Percentiles rank a stretch among this genome's conserved stretches.
Evolutionary conservation across 2,113 vertebrate genomes (phyloP).

Genomic region (Myodes glareolus): DNA sequence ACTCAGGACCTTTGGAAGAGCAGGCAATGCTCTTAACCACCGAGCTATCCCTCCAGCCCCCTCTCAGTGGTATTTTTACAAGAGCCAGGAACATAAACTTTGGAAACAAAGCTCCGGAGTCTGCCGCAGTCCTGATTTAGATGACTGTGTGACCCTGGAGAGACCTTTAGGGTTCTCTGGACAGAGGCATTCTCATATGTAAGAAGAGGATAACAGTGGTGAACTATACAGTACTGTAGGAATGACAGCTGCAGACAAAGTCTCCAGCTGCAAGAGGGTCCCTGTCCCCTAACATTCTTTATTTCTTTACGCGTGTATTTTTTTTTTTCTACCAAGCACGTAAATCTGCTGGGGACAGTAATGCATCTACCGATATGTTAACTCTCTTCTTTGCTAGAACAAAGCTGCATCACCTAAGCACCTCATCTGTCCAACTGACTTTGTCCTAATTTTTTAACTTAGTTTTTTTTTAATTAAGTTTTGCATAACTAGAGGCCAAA

Average conservation of each 20-base stretch:
- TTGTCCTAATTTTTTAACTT: no score
- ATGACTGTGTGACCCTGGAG: neutral
- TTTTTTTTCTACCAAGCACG: neutral
- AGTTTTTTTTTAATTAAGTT: neutral
- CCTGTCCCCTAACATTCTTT: neutral
- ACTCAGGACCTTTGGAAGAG: no score
- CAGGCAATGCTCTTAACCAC: no score
- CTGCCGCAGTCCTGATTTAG: neutral
- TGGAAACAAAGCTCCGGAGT: neutral
- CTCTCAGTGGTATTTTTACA: neutral
- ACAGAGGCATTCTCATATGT: neutral
- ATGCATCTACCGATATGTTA: neutral
- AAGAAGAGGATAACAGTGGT: neutral
- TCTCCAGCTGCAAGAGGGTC: neutral
- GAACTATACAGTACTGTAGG: neutral
- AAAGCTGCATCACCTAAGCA: neutral
- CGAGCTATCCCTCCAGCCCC: no score
- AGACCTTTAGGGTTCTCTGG: neutral
- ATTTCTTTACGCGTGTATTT: neutral
- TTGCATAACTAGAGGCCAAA: neutral
- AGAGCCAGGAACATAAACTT: neutral
- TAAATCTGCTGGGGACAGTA: neutral
- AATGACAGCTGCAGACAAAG: neutral
- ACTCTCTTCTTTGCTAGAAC: neutral
- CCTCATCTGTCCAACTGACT: neutral